Percentiles rank a stretch among this genome's conserved stretches.
Conservation (phyloP, 2,888 invertebrate genomes). For the Agrilus biguttatus region DNA sequence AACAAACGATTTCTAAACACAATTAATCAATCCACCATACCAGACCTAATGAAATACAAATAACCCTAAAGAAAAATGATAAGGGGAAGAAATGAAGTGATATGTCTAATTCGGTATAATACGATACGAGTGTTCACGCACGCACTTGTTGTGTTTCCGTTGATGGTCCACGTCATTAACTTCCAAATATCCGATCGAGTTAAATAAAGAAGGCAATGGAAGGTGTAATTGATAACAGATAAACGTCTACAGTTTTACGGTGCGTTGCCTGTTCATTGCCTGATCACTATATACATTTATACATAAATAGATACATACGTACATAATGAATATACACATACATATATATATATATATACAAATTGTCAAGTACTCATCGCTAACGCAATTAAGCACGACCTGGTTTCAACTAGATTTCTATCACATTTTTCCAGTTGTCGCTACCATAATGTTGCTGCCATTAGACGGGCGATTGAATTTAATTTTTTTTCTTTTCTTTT, state of each 20-base stretch:
- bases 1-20: too few species aligned
- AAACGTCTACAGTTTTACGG: conserved; percentile 19
- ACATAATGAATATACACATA: too few species aligned
- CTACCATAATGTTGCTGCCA: neutral
- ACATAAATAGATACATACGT: too few species aligned
- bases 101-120: too few species aligned
- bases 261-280: conserved; percentile 13
- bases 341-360: conserved; percentile 7
- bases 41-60: too few species aligned
- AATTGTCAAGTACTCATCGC: conserved; percentile 23
- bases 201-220: conserved; percentile 31
- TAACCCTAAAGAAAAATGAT: too few species aligned
- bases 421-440: conserved; percentile 1
- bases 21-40: too few species aligned
- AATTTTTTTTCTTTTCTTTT: neutral
- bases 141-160: neutral
- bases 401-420: conserved; percentile 20
- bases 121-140: too few species aligned
- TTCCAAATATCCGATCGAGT: conserved; percentile 26
- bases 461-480: neutral
- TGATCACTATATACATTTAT: conserved; percentile 6
- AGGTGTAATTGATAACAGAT: conserved; percentile 31
- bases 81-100: too few species aligned
- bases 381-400: conserved; percentile 25
- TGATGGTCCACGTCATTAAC: conserved; percentile 21